Conservation (phyloP, 1,140 invertebrate species). For the Cotesia glomerata region DNA sequence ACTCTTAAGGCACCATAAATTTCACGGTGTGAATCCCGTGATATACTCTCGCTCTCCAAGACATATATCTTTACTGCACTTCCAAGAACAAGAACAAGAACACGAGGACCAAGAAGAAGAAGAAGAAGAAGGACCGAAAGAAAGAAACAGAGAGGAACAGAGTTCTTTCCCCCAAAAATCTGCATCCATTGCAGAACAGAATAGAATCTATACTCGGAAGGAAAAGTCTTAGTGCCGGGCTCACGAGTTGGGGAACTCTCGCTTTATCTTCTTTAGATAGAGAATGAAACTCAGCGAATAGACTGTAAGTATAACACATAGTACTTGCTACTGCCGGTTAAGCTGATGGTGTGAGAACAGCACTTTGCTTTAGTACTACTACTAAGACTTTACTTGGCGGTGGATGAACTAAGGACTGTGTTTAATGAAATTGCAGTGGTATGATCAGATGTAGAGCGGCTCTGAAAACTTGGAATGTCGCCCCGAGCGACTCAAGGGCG, state of each 20-base stretch:
- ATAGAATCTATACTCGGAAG: not conserved
- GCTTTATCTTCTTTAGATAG: conserved; percentile 33
- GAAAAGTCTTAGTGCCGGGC: not conserved
- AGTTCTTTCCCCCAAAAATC: not conserved
- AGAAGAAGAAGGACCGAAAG: too few relatives aligned
- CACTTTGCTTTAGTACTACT: not conserved
- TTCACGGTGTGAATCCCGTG: conserved; percentile 41
- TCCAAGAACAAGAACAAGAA: not conserved
- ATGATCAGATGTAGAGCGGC: not conserved
- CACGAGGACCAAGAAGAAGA: not conserved
- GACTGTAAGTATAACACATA: too few relatives aligned
- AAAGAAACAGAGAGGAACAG: too few relatives aligned
- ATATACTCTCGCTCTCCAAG: conserved; percentile 25
- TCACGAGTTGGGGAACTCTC: conserved; percentile 24
- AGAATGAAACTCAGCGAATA: conserved; percentile 21
- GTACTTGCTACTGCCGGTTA: not conserved
- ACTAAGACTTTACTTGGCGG: not conserved
- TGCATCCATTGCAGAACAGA: conserved; percentile 1
- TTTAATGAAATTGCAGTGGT: not conserved
- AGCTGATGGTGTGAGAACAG: not conserved
- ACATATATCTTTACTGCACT: conserved; percentile 27
- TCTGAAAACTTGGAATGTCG: too few relatives aligned
- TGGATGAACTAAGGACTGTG: not conserved
- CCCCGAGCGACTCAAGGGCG: conserved; percentile 14
- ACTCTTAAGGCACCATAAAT: conserved; percentile 37